Base-by-base conservation (phyloP, 2,797 vertebrate genomes). In the Loris lydekkerianus region DNA sequence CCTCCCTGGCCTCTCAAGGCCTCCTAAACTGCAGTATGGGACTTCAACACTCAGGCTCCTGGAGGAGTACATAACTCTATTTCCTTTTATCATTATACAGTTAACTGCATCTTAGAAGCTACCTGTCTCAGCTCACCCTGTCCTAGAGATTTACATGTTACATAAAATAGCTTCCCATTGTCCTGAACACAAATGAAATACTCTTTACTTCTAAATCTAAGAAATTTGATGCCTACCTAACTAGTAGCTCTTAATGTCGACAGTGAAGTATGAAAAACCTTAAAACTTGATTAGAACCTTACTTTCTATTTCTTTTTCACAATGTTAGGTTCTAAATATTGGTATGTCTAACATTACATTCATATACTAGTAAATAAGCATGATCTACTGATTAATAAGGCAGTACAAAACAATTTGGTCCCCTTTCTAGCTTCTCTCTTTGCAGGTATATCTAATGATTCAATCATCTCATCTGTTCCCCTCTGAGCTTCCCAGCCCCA, bases 141-240 rank as follows among this genome's bases (percentile, higher is more conserved):
- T 37, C 77, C 53, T 80, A 60, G 4, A 80, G 25, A 60, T 60
- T 58, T 80, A 80, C 53, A 17, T 17, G 56, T 80, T 60, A 60
- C n/a, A 60, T 60, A 53, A 80, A 80, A 60, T 56, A 60, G 43
- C 6, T 37, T 95, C 49, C 23, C 72, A 8, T 9, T 83, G 10
- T 88, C 34, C 83, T 91, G 34, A 88, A 88, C 31, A 85, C 25
- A 76, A 88, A 93, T 15, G 7, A n/a, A 94, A 67, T 40, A 76
- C 31, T 27, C 43, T 92, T 86, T 20, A 82, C 37, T 77, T 40
- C 70, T 43, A 65, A 77, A 67, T 34, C 27, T 75, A 81, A 76
- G 56, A 86, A 75, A 86, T n/a, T 1, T 46, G 23, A 46, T 1
- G 20, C 17, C 18, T 29, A 76, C 65, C 37, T 95, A 49, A 60